These are phyloP conservation scores for Polypterus senegalus DNA, from an alignment of 2,113 vertebrate species.

Conservation along the genomic window DNA sequence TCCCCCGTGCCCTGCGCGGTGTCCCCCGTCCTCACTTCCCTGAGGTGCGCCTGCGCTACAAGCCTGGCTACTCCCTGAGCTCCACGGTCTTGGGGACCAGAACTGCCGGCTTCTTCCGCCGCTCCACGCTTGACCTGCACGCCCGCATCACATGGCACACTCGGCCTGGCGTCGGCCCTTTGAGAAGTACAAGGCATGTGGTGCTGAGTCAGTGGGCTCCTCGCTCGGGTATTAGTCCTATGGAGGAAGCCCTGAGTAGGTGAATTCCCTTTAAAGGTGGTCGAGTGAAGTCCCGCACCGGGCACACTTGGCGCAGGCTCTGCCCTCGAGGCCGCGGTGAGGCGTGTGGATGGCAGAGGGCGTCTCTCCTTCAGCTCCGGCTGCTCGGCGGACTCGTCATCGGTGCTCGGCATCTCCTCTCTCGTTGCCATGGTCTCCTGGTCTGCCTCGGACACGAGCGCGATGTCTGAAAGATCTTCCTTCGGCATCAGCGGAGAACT, in stretches of 20 bases:
- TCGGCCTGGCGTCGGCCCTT: background rate
- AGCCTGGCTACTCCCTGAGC: conserved; percentile 36
- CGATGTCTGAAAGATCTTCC: conserved; percentile 35
- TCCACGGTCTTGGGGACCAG: conserved; percentile 12
- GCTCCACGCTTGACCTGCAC: conserved; percentile 10
- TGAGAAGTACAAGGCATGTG: conserved; percentile 25
- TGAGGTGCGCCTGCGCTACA: conserved; percentile 18
- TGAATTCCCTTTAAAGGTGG: conserved; percentile 15
- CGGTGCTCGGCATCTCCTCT: conserved; percentile 37
- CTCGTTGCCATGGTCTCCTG: conserved; percentile 28
- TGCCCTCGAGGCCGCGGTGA: no score
- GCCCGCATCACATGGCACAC: conserved; percentile 21
- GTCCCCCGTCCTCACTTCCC: conserved; percentile 1
- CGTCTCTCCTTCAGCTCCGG: conserved; percentile 14
- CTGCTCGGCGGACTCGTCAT: conserved; percentile 21
- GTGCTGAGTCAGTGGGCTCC: conserved; percentile 27
- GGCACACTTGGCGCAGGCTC: no score
- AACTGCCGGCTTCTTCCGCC: conserved; percentile 14
- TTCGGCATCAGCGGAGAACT: conserved; percentile 34
- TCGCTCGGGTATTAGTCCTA: conserved; percentile 30
- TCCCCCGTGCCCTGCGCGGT: no score
- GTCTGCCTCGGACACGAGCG: conserved; percentile 34
- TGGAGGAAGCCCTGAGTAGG: conserved; percentile 30
- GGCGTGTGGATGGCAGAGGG: no score
- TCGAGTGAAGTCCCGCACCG: background rate